Conservation (phyloP, 2,113 vertebrate genomes). For the Petromus typicus region DNA sequence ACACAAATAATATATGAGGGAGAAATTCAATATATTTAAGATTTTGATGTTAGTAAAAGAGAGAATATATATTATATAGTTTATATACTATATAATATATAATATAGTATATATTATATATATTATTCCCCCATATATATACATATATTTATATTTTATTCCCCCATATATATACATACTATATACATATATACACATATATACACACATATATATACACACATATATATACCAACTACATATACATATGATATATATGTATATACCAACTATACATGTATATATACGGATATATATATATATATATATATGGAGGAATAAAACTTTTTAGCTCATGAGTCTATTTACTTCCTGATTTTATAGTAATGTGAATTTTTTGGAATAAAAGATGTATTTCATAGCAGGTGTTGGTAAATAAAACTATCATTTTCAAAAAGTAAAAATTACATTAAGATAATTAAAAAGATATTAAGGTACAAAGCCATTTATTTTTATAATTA, state of each 20-base stretch:
- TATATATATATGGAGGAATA: no score
- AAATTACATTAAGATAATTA: constrained; percentile 23
- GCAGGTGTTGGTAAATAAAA: constrained; percentile 36
- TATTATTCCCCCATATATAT: no score
- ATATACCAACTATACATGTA: no score
- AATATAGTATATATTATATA: no score
- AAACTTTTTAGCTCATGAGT: constrained; percentile 29
- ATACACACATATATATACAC: background rate
- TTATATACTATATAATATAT: no score
- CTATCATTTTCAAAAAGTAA: constrained; percentile 10
- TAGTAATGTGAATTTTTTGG: constrained; percentile 5
- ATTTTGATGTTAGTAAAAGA: constrained; percentile 53
- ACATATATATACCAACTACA: no score
- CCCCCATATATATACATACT: no score
- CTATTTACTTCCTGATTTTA: constrained; percentile 7
- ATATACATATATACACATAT: no score
- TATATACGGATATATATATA: no score
- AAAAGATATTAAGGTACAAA: constrained; percentile 48
- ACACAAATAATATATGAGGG: constrained; percentile 49
- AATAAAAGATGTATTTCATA: background rate
- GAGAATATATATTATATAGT: background rate
- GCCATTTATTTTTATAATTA: constrained; percentile 34
- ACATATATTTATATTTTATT: no score
- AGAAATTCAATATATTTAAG: constrained; percentile 47
- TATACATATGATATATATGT: no score